phyloP scores from a whole-genome alignment of 2,113 vertebrate species.

The Bambusicola thoracicus region DNA sequence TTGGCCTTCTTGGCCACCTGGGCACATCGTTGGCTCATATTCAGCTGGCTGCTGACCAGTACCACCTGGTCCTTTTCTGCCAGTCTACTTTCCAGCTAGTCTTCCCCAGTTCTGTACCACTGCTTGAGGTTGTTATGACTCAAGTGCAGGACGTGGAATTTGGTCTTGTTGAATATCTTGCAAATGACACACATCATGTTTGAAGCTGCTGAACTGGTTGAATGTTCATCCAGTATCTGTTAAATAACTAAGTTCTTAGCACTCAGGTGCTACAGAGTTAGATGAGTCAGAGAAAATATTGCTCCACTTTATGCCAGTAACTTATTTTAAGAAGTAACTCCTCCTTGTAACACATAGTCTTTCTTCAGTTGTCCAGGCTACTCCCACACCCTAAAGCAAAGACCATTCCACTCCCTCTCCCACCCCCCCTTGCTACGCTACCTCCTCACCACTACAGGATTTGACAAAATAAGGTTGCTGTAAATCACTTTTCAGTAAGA shows the following conservation, averaged over 20 bases:
- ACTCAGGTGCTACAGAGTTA: not conserved
- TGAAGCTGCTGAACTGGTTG: not conserved
- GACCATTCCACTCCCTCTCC: not conserved
- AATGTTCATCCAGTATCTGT: not conserved
- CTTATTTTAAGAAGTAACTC: not conserved
- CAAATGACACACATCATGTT: not conserved
- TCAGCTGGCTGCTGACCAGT: too few species aligned
- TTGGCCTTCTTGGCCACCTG: too few species aligned
- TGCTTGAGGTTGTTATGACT: not conserved
- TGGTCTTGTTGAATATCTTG: not conserved
- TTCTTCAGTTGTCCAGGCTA: not conserved
- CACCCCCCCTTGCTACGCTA: not conserved
- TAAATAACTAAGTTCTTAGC: not conserved
- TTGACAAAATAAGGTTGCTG: constrained; percentile 3
- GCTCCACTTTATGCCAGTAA: not conserved
- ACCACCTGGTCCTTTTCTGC: too few species aligned
- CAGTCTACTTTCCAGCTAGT: too few species aligned
- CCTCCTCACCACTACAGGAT: not conserved
- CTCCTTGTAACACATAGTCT: not conserved
- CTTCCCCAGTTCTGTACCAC: too few species aligned
- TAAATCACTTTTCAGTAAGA: not conserved
- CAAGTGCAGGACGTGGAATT: not conserved
- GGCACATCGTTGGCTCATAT: too few species aligned
- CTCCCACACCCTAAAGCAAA: not conserved
- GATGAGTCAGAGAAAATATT: not conserved